Conservation (phyloP, 2,113 vertebrate species). For the Oreochromis tanganicae region DNA sequence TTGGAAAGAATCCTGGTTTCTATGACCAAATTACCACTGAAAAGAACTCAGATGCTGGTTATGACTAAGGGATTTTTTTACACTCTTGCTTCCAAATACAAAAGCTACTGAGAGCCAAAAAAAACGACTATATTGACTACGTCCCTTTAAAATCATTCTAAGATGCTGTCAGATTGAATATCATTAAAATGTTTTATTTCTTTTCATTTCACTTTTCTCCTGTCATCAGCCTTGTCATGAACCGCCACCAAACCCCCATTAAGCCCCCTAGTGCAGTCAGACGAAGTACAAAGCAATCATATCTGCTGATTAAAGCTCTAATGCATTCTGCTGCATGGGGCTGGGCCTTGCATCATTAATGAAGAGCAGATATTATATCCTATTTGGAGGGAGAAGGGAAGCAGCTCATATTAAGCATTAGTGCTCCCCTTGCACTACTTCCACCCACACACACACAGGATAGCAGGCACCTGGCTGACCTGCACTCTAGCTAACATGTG, state of each 20-base stretch:
- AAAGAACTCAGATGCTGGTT: conserved; percentile 20
- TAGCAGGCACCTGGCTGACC: conserved; percentile 37
- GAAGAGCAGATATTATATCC: conserved; percentile 70
- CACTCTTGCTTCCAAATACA: conserved; percentile 6
- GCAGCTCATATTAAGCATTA: conserved; percentile 58
- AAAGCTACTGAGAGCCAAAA: conserved; percentile 5
- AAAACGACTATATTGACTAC: neutral
- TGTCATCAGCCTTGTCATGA: conserved; percentile 63
- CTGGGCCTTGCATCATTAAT: conserved; percentile 72
- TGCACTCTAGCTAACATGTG: conserved; percentile 4
- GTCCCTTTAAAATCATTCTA: conserved; percentile 38
- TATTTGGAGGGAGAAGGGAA: conserved; percentile 62
- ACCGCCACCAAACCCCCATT: conserved; percentile 51
- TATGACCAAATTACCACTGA: conserved; percentile 16
- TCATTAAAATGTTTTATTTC: conserved; percentile 58
- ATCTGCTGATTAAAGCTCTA: conserved; percentile 83
- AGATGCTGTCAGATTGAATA: conserved; percentile 54
- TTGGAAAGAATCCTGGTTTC: conserved; percentile 21
- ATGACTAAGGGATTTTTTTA: conserved; percentile 35
- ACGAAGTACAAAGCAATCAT: conserved; percentile 78
- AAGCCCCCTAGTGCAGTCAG: conserved; percentile 60
- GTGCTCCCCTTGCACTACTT: conserved; percentile 45
- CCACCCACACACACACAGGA: conserved; percentile 29
- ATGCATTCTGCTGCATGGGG: conserved; percentile 71
- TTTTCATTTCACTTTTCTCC: conserved; percentile 49